Evolutionary conservation across 2,797 vertebrate species (phyloP).

Genomic region (Gymnocypris eckloni): DNA sequence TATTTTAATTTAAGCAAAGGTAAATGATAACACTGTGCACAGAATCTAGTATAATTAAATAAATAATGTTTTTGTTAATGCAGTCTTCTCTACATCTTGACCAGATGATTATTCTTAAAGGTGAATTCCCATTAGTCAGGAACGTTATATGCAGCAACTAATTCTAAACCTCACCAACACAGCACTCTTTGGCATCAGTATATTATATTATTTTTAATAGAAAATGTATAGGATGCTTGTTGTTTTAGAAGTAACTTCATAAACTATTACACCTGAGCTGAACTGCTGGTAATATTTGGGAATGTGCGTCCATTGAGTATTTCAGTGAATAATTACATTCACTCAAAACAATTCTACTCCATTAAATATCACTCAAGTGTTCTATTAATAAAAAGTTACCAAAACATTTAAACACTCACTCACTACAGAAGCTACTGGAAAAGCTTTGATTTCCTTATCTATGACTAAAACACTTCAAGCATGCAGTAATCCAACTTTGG

Average conservation of each 20-base stretch:
- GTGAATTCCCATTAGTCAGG: slow-evolving; percentile 57
- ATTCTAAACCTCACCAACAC: not conserved
- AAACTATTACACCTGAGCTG: slow-evolving; percentile 30
- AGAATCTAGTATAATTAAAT: not conserved
- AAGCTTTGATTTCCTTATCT: not conserved
- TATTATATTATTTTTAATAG: not conserved
- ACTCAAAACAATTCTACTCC: not conserved
- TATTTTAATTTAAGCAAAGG: not conserved
- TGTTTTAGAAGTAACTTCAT: slow-evolving; percentile 18
- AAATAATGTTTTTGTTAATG: not conserved
- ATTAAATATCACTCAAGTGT: not conserved
- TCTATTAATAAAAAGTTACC: not conserved
- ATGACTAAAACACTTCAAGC: not conserved
- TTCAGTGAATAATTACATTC: not conserved
- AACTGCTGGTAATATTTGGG: not conserved
- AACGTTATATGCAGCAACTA: slow-evolving; percentile 53
- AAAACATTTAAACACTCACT: not conserved
- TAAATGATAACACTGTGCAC: not conserved
- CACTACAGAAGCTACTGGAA: not conserved
- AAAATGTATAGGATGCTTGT: not conserved
- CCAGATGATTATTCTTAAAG: slow-evolving; percentile 47
- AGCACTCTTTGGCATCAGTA: slow-evolving; percentile 30
- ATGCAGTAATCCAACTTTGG: not conserved
- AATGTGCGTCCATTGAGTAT: not conserved
- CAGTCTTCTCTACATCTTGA: slow-evolving; percentile 26